Evolutionary conservation across 1,140 invertebrate genomes (phyloP).

Genomic region (Drosophila eugracilis): DNA sequence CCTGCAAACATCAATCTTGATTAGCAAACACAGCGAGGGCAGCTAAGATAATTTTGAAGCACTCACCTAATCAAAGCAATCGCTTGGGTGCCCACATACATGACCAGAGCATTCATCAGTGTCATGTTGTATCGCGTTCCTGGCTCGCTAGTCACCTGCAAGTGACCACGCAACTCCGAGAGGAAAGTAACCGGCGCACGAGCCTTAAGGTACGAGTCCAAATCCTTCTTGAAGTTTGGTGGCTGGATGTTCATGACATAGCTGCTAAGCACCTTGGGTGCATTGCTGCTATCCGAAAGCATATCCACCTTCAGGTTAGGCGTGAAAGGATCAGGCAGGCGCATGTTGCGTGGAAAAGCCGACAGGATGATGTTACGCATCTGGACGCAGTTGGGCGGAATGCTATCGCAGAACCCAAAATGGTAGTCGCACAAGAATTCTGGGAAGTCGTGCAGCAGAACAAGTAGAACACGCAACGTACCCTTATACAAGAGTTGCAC

Average conservation of each 20-base stretch:
- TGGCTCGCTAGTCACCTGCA: slow-evolving; percentile 94
- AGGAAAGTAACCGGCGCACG: slow-evolving; percentile 98
- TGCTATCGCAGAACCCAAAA: slow-evolving; percentile 99
- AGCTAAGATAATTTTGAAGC: neutral
- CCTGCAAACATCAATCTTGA: slow-evolving; percentile 76
- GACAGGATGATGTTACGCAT: slow-evolving; percentile 99
- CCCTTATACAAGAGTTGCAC: slow-evolving; percentile 98
- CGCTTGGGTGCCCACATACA: slow-evolving; percentile 99
- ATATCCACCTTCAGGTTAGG: slow-evolving; percentile 98
- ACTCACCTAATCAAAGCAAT: slow-evolving; percentile 90
- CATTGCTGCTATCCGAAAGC: slow-evolving; percentile 92
- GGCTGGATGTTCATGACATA: slow-evolving; percentile 95
- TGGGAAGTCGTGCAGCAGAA: slow-evolving; percentile 99
- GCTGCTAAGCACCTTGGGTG: slow-evolving; percentile 96
- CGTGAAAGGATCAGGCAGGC: slow-evolving; percentile 98
- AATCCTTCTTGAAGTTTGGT: slow-evolving; percentile 95
- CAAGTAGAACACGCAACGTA: slow-evolving; percentile 96
- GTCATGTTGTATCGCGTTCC: slow-evolving; percentile 97
- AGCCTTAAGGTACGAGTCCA: slow-evolving; percentile 98
- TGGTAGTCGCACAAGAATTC: slow-evolving; percentile 99
- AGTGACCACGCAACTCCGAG: slow-evolving; percentile 94
- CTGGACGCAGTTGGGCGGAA: slow-evolving; percentile 99
- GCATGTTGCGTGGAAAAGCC: slow-evolving; percentile 98
- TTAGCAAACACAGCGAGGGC: slow-evolving; percentile 8
- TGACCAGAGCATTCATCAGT: slow-evolving; percentile 97